Percentiles rank a stretch among this genome's conserved stretches.
These are phyloP conservation scores for Romanogobio albipinnatus DNA, from an alignment of 2,113 vertebrate genomes.

Conservation along the genomic window DNA sequence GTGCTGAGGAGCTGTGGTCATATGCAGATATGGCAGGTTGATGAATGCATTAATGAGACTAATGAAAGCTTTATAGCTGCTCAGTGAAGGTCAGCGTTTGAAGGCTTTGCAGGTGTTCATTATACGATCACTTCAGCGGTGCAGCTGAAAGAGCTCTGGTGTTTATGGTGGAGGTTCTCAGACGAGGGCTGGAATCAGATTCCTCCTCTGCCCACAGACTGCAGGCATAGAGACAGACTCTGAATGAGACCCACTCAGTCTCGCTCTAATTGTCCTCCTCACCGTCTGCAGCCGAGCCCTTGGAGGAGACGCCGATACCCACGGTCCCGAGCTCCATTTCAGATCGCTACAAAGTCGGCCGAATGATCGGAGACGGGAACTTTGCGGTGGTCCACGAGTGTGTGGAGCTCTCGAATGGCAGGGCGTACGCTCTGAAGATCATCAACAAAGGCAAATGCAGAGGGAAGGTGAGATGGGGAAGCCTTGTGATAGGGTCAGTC, in stretches of 20 bases:
- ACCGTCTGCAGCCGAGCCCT: slow-evolving; percentile 79
- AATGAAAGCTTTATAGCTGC: neutral
- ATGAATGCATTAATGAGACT: neutral
- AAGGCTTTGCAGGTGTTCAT: neutral
- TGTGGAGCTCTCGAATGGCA: slow-evolving; percentile 93
- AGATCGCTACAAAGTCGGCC: slow-evolving; percentile 94
- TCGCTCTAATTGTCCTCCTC: slow-evolving; percentile 85
- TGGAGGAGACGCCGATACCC: slow-evolving; percentile 81
- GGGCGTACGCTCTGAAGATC: slow-evolving; percentile 98
- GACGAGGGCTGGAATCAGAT: slow-evolving; percentile 9
- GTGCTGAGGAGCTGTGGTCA: no score
- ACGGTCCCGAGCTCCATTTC: slow-evolving; percentile 89
- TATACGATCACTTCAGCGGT: neutral
- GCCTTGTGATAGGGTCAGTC: neutral
- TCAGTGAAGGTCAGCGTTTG: neutral
- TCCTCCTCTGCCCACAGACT: neutral
- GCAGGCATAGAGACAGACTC: neutral
- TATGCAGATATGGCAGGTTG: neutral
- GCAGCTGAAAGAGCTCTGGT: slow-evolving; percentile 2
- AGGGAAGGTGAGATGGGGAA: slow-evolving; percentile 87
- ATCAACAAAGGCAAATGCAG: slow-evolving; percentile 98
- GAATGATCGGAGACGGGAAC: slow-evolving; percentile 94
- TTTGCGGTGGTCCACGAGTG: slow-evolving; percentile 98
- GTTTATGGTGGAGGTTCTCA: neutral
- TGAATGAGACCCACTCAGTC: slow-evolving; percentile 59